Evolutionary conservation across 2,113 vertebrate genomes (phyloP).

Genomic region (Nothocercus julius): DNA sequence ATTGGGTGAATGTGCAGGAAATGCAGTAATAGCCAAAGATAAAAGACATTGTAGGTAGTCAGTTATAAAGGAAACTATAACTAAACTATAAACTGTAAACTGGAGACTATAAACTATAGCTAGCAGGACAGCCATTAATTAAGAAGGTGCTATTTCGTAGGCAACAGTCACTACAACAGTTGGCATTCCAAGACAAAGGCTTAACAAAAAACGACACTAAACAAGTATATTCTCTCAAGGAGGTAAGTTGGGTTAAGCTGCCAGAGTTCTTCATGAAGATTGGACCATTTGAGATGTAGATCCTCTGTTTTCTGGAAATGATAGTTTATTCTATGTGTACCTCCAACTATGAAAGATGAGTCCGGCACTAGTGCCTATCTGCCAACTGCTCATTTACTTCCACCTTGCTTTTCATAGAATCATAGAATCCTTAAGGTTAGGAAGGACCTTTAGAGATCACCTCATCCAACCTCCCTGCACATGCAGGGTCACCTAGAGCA

Average conservation of each 20-base stretch:
- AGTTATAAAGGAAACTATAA: not conserved
- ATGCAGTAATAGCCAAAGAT: not conserved
- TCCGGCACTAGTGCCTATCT: fast-evolving
- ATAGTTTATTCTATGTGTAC: not conserved
- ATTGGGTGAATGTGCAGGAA: not conserved
- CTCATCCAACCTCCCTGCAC: too few relatives aligned
- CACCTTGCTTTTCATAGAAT: not conserved
- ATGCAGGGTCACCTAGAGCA: too few relatives aligned
- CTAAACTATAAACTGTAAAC: not conserved
- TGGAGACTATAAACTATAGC: too few relatives aligned
- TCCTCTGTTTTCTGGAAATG: not conserved
- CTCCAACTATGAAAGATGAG: not conserved
- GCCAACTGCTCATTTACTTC: not conserved
- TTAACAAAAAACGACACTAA: not conserved
- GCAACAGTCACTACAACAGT: not conserved
- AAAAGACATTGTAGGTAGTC: not conserved
- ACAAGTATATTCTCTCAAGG: not conserved
- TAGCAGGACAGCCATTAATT: not conserved
- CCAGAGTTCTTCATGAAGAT: not conserved
- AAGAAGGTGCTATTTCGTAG: not conserved
- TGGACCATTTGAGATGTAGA: too few relatives aligned
- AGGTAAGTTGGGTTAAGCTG: not conserved
- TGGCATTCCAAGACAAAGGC: not conserved
- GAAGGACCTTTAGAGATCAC: too few relatives aligned
- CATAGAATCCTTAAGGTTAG: too few relatives aligned